Percentiles rank a stretch among this genome's conserved stretches.
Evolutionary conservation across 2,113 vertebrate genomes (phyloP).

Genomic region (Nansenia antarctica): DNA sequence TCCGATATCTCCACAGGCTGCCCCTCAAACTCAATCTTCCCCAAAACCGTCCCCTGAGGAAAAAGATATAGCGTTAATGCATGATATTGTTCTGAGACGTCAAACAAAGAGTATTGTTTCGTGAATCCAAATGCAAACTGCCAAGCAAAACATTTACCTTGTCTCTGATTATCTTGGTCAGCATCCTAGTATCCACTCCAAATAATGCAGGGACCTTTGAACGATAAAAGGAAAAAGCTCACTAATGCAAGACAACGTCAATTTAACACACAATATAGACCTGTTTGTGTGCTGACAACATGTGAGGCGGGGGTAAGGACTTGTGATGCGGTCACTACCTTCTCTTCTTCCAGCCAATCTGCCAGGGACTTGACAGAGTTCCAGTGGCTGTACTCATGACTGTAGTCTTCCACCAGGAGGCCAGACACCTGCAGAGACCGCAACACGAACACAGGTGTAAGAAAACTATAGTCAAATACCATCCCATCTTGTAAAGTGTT

Average conservation of each 20-base stretch:
- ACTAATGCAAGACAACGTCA: neutral
- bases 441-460: neutral
- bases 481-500: too few species aligned
- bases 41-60: constrained; percentile 86
- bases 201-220: constrained; percentile 89
- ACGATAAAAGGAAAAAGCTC: constrained; percentile 43
- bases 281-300: neutral
- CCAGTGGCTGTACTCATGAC: constrained; percentile 91
- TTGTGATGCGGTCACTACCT: constrained; percentile 71
- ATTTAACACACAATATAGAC: neutral
- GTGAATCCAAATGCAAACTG: constrained; percentile 49
- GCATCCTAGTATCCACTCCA: constrained; percentile 94
- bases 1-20: constrained; percentile 85
- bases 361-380: constrained; percentile 85
- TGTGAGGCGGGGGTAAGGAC: neutral
- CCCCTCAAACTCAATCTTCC: constrained; percentile 96
- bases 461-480: too few species aligned
- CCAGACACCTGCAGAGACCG: constrained; percentile 83
- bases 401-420: constrained; percentile 90
- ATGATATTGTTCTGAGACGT: neutral
- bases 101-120: constrained; percentile 53
- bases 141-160: constrained; percentile 76
- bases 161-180: constrained; percentile 90
- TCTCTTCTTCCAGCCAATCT: constrained; percentile 90
- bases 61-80: neutral